Conservation (phyloP, 2,888 invertebrate species). For the Scaptodrosophila latifasciaeformis region DNA sequence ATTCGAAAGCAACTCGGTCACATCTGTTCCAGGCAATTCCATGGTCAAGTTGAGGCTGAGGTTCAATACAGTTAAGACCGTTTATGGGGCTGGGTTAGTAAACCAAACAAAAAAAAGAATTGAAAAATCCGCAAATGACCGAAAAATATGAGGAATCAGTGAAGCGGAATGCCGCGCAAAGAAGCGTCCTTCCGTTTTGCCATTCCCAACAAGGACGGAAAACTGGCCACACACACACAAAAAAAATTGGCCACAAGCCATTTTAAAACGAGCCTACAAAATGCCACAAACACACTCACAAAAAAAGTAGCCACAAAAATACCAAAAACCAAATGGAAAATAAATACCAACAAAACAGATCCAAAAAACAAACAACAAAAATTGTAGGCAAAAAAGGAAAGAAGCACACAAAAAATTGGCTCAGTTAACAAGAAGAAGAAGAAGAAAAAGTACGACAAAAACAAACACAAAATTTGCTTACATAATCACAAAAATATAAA, state of each 20-base stretch:
- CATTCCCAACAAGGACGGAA: slow-evolving; percentile 5
- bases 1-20: no score
- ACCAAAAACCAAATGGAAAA: slow-evolving; percentile 39
- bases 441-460: slow-evolving; percentile 11
- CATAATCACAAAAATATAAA: slow-evolving; percentile 55
- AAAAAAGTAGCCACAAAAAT: slow-evolving; percentile 35
- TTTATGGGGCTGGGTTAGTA: no score
- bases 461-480: slow-evolving; percentile 38
- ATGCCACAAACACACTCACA: slow-evolving; percentile 35
- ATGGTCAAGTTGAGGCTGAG: not conserved
- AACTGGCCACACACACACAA: not conserved
- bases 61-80: not conserved
- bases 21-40: no score
- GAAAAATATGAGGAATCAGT: no score
- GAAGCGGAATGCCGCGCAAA: no score
- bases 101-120: not conserved
- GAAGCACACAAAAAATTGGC: slow-evolving; percentile 4
- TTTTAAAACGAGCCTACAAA: no score
- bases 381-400: slow-evolving; percentile 8
- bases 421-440: no score
- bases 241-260: not conserved
- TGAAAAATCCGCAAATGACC: no score
- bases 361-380: slow-evolving; percentile 32
- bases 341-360: slow-evolving; percentile 41
- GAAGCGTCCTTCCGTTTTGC: slow-evolving; percentile 41